Evolutionary conservation across 2,888 invertebrate species (phyloP).

Genomic region (Phrixothrix hirtus): DNA sequence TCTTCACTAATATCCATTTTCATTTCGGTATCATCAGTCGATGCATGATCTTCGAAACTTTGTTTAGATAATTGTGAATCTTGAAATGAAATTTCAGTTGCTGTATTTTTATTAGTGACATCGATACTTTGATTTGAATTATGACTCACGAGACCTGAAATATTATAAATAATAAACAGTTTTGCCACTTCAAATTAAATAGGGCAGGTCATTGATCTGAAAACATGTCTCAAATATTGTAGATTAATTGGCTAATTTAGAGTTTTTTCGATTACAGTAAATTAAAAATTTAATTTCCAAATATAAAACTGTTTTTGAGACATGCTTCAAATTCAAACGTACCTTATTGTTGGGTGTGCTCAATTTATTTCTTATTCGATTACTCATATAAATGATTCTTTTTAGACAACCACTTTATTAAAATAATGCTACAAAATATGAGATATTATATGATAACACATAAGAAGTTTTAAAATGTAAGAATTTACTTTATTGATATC

Average conservation of each 20-base stretch:
- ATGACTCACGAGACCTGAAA: slow-evolving; percentile 58
- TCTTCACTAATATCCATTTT: slow-evolving; percentile 52
- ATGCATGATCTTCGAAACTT: slow-evolving; percentile 63
- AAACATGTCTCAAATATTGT: background rate
- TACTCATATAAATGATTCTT: no score
- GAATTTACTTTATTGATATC: no score
- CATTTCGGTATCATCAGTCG: slow-evolving; percentile 58
- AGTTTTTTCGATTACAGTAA: background rate
- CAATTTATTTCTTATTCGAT: no score
- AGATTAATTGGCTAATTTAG: background rate
- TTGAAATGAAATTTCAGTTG: slow-evolving; percentile 57
- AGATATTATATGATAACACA: no score
- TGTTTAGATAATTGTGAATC: slow-evolving; percentile 67
- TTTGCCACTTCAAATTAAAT: background rate
- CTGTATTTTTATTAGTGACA: slow-evolving; percentile 15
- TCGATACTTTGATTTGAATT: slow-evolving; percentile 52
- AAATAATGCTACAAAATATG: no score
- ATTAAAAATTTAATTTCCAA: background rate
- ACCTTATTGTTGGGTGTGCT: no score
- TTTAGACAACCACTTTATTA: no score
- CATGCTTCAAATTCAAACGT: no score
- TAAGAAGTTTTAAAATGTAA: no score
- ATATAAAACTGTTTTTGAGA: background rate
- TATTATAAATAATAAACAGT: slow-evolving; percentile 2
- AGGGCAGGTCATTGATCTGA: background rate